Percentiles rank a stretch among this genome's conserved stretches.
Conservation (phyloP, 2,888 invertebrate species). For the Chrysotoxum bicinctum region DNA sequence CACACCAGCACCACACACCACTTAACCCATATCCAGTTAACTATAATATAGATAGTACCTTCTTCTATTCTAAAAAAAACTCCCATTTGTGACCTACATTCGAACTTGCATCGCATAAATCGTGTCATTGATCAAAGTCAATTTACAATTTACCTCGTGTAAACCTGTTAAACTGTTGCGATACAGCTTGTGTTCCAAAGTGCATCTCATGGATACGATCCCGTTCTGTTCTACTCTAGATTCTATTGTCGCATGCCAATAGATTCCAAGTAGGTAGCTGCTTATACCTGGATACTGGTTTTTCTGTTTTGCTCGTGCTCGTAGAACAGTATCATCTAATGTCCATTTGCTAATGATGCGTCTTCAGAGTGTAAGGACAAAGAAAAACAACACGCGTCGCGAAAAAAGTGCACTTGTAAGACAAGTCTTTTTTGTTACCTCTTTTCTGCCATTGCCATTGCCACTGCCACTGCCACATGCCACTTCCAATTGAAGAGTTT, state of each 20-base stretch:
- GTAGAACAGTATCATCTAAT: conserved; percentile 32
- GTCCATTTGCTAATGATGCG: conserved; percentile 43
- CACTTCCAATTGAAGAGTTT: conserved; percentile 21
- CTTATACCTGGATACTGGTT: conserved; percentile 25
- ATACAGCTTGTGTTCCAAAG: conserved; percentile 38
- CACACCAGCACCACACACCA: not conserved
- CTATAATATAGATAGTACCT: too few relatives aligned
- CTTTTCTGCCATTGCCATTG: not conserved
- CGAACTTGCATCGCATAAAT: conserved; percentile 3
- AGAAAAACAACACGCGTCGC: conserved; percentile 1
- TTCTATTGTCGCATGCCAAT: conserved; percentile 67
- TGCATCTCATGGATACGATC: conserved; percentile 26
- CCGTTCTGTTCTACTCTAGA: conserved; percentile 70
- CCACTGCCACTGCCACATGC: conserved; percentile 21
- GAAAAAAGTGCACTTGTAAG: conserved; percentile 38
- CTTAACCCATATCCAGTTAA: conserved; percentile 23
- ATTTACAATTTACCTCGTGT: conserved; percentile 40
- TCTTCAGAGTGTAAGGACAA: not conserved
- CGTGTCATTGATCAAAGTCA: conserved; percentile 53
- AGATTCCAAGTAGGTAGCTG: conserved; percentile 42
- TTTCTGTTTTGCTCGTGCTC: not conserved
- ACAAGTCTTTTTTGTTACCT: conserved; percentile 24
- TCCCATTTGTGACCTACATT: conserved; percentile 55
- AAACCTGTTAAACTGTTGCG: conserved; percentile 58
- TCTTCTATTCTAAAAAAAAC: not conserved